Evolutionary conservation across 2,113 vertebrate genomes (phyloP).

Genomic region (Platichthys stellatus): DNA sequence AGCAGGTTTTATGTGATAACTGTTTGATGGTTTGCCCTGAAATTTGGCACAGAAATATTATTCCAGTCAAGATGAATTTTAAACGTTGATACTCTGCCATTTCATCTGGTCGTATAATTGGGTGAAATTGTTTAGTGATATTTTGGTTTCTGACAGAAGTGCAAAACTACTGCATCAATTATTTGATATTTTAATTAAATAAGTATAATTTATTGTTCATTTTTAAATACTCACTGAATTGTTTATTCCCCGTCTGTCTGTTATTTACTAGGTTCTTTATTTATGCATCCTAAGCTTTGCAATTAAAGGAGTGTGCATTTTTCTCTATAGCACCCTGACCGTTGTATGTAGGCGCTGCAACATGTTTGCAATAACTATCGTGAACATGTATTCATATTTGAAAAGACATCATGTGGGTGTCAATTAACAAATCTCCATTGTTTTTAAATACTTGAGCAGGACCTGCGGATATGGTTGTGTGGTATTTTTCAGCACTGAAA

Average conservation of each 20-base stretch:
- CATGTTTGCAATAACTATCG: constrained; percentile 23
- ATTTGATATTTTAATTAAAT: neutral
- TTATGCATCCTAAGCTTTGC: constrained; percentile 13
- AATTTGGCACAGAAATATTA: neutral
- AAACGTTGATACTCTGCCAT: too few species aligned
- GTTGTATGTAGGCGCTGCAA: constrained; percentile 4
- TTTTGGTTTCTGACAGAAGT: too few species aligned
- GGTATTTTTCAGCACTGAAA: constrained; percentile 3
- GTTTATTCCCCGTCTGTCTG: too few species aligned
- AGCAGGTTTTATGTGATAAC: neutral
- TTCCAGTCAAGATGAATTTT: too few species aligned
- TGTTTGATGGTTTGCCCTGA: neutral
- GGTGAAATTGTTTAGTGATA: too few species aligned
- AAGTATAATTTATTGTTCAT: too few species aligned
- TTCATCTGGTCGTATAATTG: too few species aligned
- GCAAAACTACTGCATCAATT: too few species aligned
- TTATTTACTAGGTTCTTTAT: neutral
- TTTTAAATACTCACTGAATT: too few species aligned
- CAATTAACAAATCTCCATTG: constrained; percentile 13
- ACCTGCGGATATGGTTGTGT: neutral
- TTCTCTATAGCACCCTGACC: constrained; percentile 28
- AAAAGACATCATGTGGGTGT: constrained; percentile 45
- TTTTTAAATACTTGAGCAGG: constrained; percentile 32
- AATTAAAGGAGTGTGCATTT: constrained; percentile 23
- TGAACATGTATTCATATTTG: constrained; percentile 49